Percentiles rank a stretch among this genome's conserved stretches.
Conservation (phyloP, 2,113 vertebrate genomes). For the Neodon shergylaensis region DNA sequence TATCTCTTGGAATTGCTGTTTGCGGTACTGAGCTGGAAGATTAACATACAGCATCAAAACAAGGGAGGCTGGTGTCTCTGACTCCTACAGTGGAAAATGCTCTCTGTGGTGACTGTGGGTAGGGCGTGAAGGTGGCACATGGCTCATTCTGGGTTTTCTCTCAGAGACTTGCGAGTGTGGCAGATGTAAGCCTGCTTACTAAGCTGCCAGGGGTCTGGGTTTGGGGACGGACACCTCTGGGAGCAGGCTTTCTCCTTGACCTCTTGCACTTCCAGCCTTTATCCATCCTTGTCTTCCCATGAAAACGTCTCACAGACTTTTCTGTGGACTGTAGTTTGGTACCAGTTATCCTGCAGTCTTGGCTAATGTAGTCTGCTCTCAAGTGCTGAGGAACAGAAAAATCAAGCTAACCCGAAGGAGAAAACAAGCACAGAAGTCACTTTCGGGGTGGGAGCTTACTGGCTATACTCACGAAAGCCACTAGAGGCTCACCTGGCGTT, state of each 20-base stretch:
- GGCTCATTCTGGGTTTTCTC: not conserved
- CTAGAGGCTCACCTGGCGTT: not conserved
- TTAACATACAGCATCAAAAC: not conserved
- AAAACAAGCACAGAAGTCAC: not conserved
- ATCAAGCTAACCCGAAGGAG: not conserved
- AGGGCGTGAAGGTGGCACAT: not conserved
- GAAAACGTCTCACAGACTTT: not conserved
- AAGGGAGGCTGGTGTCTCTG: not conserved
- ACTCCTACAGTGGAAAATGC: not conserved
- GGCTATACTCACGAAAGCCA: not conserved
- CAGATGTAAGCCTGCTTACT: not conserved
- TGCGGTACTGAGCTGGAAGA: not conserved
- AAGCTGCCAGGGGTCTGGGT: not conserved
- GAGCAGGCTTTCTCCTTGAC: not conserved
- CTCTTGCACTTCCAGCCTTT: not conserved
- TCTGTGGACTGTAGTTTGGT: not conserved
- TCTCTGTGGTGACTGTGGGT: not conserved
- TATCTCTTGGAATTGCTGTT: not conserved
- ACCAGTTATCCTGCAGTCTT: not conserved
- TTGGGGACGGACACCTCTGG: not conserved
- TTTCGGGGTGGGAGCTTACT: not conserved
- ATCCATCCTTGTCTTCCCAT: not conserved
- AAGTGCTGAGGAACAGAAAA: not conserved
- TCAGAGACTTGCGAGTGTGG: not conserved
- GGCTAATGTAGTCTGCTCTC: not conserved